phyloP scores from a whole-genome alignment of 2,113 vertebrate genomes.

The Hassar affinis region DNA sequence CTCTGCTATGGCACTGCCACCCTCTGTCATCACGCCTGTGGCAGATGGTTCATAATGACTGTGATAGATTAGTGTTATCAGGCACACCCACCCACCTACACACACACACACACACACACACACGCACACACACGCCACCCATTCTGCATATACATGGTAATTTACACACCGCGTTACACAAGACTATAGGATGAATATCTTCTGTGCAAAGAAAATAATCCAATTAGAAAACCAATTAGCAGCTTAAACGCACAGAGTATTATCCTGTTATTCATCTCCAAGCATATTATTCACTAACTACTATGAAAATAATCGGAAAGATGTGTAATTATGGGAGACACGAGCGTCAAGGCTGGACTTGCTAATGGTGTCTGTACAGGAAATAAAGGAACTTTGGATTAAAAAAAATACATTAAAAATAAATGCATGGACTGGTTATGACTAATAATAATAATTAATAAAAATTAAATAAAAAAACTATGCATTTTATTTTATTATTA shows the following conservation, averaged over 20 bases:
- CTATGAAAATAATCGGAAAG: background rate
- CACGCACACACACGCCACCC: slow-evolving; percentile 37
- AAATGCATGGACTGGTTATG: background rate
- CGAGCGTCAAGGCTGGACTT: background rate
- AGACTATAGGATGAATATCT: slow-evolving; percentile 17
- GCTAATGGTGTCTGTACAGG: background rate
- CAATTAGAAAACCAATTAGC: slow-evolving; percentile 18
- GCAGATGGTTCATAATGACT: slow-evolving; percentile 61
- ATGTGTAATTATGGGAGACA: background rate
- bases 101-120: slow-evolving; percentile 33
- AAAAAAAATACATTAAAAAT: background rate
- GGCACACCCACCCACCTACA: slow-evolving; percentile 35
- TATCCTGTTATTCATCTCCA: background rate
- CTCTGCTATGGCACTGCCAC: slow-evolving; percentile 45
- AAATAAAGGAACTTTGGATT: background rate
- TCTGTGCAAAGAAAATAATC: slow-evolving; percentile 1
- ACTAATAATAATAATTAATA: background rate
- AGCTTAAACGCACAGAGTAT: background rate
- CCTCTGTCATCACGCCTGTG: slow-evolving; percentile 47
- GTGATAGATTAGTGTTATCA: slow-evolving; percentile 49
- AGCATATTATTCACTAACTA: background rate
- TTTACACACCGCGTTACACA: slow-evolving; percentile 13
- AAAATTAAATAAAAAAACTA: background rate
- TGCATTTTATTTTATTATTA: too few relatives aligned
- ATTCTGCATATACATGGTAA: slow-evolving; percentile 3